A percentile compares a stretch with the other conserved stretches of the same genome.
phyloP scores from a whole-genome alignment of 2,888 invertebrate genomes.

The Stenodema calcarata region DNA sequence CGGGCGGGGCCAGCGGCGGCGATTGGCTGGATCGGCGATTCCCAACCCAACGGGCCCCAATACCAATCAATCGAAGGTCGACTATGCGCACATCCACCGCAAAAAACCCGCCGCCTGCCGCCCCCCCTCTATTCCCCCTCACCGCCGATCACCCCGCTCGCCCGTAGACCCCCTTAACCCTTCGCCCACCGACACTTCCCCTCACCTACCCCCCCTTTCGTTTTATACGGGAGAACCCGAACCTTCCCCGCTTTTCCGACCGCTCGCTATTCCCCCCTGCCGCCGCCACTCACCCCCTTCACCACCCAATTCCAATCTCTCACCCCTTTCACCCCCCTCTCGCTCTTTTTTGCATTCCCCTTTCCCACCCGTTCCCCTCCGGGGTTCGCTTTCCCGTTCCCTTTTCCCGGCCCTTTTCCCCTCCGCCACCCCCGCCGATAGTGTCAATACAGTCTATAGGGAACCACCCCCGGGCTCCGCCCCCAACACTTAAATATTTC shows the following conservation, averaged over 20 bases:
- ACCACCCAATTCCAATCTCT: constrained; percentile 58
- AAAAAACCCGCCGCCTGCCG: constrained; percentile 49
- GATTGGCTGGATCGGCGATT: constrained; percentile 54
- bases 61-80: constrained; percentile 57
- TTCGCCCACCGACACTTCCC: too few species aligned
- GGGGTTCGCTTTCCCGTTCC: not conserved
- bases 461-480: constrained; percentile 50
- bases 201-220: not conserved
- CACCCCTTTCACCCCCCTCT: constrained; percentile 60
- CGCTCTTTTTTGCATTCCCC: constrained; percentile 48
- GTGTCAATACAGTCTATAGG: constrained; percentile 53
- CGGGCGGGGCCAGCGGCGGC: constrained; percentile 50
- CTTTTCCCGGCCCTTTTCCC: not conserved
- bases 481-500: constrained; percentile 49
- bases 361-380: not conserved
- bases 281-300: constrained; percentile 58
- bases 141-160: too few species aligned
- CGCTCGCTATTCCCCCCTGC: constrained; percentile 16
- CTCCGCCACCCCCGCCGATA: constrained; percentile 44
- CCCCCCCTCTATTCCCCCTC: constrained; percentile 41
- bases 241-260: constrained; percentile 15
- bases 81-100: constrained; percentile 52
- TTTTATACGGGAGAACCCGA: not conserved
- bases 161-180: too few species aligned
- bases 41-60: constrained; percentile 53